Evolutionary conservation across 2,113 vertebrate genomes (phyloP), one percentile per base, ranked within the genome.

Genomic region (Pseudolaguvia tuberculata): DNA sequence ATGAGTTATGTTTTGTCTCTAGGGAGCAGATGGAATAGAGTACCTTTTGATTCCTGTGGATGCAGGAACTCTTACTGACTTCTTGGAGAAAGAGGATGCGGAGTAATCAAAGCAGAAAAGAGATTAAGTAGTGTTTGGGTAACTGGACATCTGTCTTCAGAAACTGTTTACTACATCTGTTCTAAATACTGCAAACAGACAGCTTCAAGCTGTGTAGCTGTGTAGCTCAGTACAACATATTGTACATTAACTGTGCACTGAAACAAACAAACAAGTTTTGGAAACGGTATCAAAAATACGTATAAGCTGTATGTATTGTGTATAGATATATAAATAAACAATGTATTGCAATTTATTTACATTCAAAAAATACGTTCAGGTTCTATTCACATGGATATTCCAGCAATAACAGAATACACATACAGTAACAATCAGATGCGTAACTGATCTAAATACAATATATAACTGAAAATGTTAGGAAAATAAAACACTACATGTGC

Each of bases 1-100:
- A 9, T 42, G 39, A 42, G 5, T 42, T 42, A 1, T 42, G 39
- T 20, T 5, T 7, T 20, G 27, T 72, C 14, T 47, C n/a, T 23
- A 99, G 96, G 96, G 95, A 80, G 85, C 89, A 25, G 97, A 98
- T 79, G 96, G 97, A 67, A 94, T 96, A 58, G 97, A 99, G 66
- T 96, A 93, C 88, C 89, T 99, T 80, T 2, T 92, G 14, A 94
- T 98, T 70, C 94, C 95, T 52, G 89, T 99, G 59, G 95, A 97
- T 65, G 82, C 85, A 1, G 88, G 84, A 82, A 98, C 93, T 0
- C 81, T 99, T 88, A 86, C 84, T 0, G 92, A 94, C 81, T 99
- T 96, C 86, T 83, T 99, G 70, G 94, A 96, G 84, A 96, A 93
- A 27, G 93, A 96, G 77, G 88, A 93, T 45, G 90, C 88, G 6